Percentiles rank a stretch among this genome's conserved stretches.
phyloP scores from a whole-genome alignment of 2,113 vertebrate genomes.

The Chaetops frenatus region DNA sequence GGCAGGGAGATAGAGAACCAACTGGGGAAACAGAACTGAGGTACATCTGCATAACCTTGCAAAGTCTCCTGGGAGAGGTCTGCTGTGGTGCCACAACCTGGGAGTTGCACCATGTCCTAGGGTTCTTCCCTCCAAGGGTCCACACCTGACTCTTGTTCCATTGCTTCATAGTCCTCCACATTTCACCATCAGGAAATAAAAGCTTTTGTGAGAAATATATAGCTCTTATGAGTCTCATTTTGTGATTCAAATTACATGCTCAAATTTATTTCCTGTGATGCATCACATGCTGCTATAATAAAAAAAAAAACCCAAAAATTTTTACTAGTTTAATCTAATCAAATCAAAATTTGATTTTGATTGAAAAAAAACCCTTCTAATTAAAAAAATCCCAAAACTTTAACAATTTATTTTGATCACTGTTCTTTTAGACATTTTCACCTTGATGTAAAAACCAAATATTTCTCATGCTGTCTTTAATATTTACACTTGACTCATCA shows the following conservation, averaged over 20 bases:
- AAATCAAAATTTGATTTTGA: no score
- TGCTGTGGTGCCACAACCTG: no score
- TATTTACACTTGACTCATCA: neutral
- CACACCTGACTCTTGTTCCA: no score
- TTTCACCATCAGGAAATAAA: neutral
- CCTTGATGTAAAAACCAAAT: neutral
- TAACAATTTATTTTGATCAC: neutral
- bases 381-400: neutral
- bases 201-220: neutral
- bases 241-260: neutral
- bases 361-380: neutral
- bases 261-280: neutral
- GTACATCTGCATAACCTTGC: no score
- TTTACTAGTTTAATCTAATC: neutral
- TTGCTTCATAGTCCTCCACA: no score
- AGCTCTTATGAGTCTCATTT: neutral
- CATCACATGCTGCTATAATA: neutral
- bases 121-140: no score
- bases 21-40: no score
- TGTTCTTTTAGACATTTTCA: neutral
- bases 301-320: neutral
- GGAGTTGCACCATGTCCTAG: no score
- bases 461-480: neutral
- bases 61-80: no score
- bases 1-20: no score